Percentiles rank a stretch among this genome's conserved stretches.
Evolutionary conservation across 2,797 vertebrate species (phyloP).

Genomic region (Paguma larvata): DNA sequence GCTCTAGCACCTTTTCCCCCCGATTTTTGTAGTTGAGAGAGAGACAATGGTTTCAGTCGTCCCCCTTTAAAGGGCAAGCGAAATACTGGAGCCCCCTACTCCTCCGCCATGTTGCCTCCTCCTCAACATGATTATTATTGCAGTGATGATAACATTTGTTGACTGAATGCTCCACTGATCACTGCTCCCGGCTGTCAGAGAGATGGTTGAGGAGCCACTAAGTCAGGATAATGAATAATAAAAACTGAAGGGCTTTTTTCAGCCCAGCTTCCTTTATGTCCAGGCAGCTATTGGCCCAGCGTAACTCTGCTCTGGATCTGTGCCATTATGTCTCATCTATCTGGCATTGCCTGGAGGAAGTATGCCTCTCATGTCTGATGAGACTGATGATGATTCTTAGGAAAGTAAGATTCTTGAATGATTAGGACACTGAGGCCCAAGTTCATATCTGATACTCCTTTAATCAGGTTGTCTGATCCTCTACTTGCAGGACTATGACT

Average conservation of each 20-base stretch:
- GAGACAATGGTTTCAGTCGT: too few relatives aligned
- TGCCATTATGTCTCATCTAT: constrained; percentile 66
- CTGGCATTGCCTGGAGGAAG: constrained; percentile 68
- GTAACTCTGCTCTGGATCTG: constrained; percentile 59
- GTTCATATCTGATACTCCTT: constrained; percentile 56
- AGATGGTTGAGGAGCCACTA: constrained; percentile 71
- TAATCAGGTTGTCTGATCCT: constrained; percentile 55
- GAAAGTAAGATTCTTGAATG: constrained; percentile 69
- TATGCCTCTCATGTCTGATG: constrained; percentile 60
- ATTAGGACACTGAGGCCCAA: constrained; percentile 63
- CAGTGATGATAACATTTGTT: constrained; percentile 80
- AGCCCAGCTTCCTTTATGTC: constrained; percentile 66
- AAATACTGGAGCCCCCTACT: too few relatives aligned
- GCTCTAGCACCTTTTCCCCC: too few relatives aligned
- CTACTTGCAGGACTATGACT: constrained; percentile 22
- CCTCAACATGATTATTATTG: constrained; percentile 74
- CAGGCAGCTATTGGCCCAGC: background rate
- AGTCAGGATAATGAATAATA: constrained; percentile 80
- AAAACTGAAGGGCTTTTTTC: constrained; percentile 78
- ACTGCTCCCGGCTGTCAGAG: constrained; percentile 69
- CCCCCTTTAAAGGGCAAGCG: too few relatives aligned
- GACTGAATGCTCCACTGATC: constrained; percentile 79
- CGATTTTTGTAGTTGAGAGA: too few relatives aligned
- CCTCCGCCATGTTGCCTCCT: too few relatives aligned
- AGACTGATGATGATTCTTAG: constrained; percentile 73